Evolutionary conservation across 2,888 invertebrate species (phyloP), one percentile per base, ranked within the genome.

Genomic region (Camponotus fellah): DNA sequence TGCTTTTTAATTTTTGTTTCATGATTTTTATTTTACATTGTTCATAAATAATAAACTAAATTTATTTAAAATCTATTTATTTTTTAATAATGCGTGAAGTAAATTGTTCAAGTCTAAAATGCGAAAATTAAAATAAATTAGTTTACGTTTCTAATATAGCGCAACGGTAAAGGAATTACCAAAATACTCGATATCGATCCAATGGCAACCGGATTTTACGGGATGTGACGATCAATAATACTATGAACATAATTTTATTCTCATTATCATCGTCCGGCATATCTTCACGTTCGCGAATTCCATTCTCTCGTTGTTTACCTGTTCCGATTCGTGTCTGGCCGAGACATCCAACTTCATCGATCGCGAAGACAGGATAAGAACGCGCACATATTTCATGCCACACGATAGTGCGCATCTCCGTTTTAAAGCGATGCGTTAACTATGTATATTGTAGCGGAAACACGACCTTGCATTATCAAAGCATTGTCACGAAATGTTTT

Each of bases 201-300:
- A 71, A 2, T 72, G 74, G 85, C 81, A 89, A 87, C 88, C 89
- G 85, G 85, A 69, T 88, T 91, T 86, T 80, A 37, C 76, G 83
- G 83, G 89, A 92, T 91, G 88, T 87, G 74, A 84, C 74, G 86
- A 92, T 91, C 92, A 87, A 93, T 92, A 80, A 91, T 62, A 17
- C 79, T 21, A 10, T n/a, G 68, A 83, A 79, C 80, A 75, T 82
- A 85, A 89, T 84, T 76, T 58, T 34, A 37, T 72, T 60, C 84
- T 74, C 34, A 49, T 71, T 64, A 40, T 53, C 58, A 56, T 79
- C 53, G 40, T 34, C 49, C 37, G 66, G 82, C 83, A 71, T 83
- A 81, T 87, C 79, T 84, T 40, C 26, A 26, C 17, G 17, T 60
- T 53, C 43, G 32, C 21, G 56, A 80, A 88, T 83, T 80, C 37